Evolutionary conservation across 2,797 vertebrate species (phyloP).

Genomic region (Fratercula arctica): DNA sequence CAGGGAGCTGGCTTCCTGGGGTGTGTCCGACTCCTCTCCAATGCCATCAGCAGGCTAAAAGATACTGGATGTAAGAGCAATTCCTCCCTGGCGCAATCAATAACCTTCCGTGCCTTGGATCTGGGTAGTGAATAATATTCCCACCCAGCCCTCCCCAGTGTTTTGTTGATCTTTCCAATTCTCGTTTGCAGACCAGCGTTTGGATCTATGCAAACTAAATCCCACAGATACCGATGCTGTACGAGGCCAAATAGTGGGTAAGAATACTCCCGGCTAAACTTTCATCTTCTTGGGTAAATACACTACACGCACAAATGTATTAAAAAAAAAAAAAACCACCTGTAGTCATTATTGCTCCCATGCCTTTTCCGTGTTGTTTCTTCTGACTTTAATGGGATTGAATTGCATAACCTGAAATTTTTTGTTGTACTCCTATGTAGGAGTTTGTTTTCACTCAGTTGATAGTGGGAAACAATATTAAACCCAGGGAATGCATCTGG

Average conservation of each 20-base stretch:
- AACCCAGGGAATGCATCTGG: not conserved
- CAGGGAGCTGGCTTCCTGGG: conserved; percentile 97
- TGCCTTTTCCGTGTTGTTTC: not conserved
- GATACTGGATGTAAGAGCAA: conserved; percentile 93
- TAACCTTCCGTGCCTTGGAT: not conserved
- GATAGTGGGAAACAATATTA: not conserved
- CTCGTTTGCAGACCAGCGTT: conserved; percentile 91
- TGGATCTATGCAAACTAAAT: conserved; percentile 99
- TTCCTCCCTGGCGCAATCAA: not conserved
- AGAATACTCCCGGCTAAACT: conserved; percentile 65
- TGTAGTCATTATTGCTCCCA: not conserved
- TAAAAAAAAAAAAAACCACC: not conserved
- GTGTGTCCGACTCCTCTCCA: conserved; percentile 94
- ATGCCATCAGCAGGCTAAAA: conserved; percentile 96
- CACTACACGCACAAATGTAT: not conserved
- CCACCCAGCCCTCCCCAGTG: not conserved
- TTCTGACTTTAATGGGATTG: not conserved
- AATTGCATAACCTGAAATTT: not conserved
- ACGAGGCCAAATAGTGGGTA: conserved; percentile 97
- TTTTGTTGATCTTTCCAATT: conserved; percentile 59
- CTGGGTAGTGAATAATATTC: conserved; percentile 8
- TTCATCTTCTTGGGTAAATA: not conserved
- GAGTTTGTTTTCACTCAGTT: conserved; percentile 1
- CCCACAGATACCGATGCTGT: conserved; percentile 96
- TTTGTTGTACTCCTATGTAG: not conserved